These are phyloP conservation scores for Porites evermanni DNA, from an alignment of 92 coral and sea anemone species.

Conservation along the genomic window DNA sequence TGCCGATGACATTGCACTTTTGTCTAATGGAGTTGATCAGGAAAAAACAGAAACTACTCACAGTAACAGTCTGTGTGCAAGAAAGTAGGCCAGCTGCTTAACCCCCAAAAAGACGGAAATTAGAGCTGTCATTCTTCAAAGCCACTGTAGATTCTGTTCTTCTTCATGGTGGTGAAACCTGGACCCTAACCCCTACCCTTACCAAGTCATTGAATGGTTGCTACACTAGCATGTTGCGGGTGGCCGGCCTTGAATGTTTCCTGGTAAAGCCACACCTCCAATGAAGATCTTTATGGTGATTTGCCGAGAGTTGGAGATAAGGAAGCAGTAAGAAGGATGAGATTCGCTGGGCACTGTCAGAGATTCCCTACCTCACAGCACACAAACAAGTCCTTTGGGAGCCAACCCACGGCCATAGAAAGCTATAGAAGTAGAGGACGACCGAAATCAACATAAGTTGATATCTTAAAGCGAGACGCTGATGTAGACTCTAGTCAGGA, in stretches of 20 bases:
- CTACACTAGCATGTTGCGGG: neutral
- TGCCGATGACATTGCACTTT: too few relatives aligned
- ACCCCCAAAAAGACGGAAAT: neutral
- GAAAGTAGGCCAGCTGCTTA: neutral
- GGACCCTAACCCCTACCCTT: neutral
- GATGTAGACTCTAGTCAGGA: too few relatives aligned
- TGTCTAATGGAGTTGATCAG: too few relatives aligned
- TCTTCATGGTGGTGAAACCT: conserved; percentile 5
- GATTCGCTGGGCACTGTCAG: neutral
- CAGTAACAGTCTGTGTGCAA: too few relatives aligned
- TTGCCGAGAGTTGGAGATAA: neutral
- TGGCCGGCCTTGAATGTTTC: too few relatives aligned
- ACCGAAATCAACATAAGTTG: too few relatives aligned
- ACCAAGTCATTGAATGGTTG: neutral
- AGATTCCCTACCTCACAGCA: neutral
- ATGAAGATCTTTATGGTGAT: neutral
- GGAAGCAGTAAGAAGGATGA: neutral
- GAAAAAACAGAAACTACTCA: too few relatives aligned
- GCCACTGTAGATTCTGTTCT: neutral
- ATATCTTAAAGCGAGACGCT: too few relatives aligned
- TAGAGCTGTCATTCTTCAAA: too few relatives aligned
- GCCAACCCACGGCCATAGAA: too few relatives aligned
- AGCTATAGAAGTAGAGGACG: neutral
- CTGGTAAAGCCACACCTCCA: too few relatives aligned
- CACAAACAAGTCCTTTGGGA: neutral